Evolutionary conservation across 2,113 vertebrate genomes (phyloP).

Genomic region (Vombatus ursinus): DNA sequence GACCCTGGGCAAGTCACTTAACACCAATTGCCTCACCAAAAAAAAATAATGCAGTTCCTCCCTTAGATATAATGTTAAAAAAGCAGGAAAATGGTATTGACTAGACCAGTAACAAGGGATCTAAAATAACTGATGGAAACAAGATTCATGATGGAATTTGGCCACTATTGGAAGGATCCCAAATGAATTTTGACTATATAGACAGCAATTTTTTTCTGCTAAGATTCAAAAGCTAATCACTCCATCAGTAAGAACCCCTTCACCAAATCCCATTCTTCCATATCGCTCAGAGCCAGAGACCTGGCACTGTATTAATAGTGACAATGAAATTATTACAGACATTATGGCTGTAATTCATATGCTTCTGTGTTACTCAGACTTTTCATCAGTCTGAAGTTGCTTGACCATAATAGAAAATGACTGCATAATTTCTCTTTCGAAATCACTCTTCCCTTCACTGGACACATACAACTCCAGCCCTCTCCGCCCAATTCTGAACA

Average conservation of each 20-base stretch:
- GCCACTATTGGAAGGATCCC: conserved; percentile 3
- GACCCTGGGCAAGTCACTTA: too few species aligned
- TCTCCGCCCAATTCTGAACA: conserved; percentile 24
- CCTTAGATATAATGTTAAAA: not conserved
- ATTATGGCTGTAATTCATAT: conserved; percentile 35
- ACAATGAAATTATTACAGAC: conserved; percentile 42
- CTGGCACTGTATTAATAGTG: conserved; percentile 10
- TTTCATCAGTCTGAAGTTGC: conserved; percentile 59
- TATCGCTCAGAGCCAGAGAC: not conserved
- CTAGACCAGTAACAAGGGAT: not conserved
- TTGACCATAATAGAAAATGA: conserved; percentile 35
- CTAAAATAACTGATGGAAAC: not conserved
- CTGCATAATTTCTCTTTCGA: conserved; percentile 59
- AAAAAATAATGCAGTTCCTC: not conserved
- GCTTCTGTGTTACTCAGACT: conserved; percentile 48
- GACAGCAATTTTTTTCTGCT: not conserved
- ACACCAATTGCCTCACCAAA: too few species aligned
- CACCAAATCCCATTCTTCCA: not conserved
- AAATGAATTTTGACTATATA: not conserved
- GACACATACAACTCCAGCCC: conserved; percentile 16
- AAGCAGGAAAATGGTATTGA: not conserved
- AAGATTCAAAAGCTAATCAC: not conserved
- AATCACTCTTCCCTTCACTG: conserved; percentile 41
- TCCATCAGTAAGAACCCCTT: not conserved
- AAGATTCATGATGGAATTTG: not conserved